Percentiles rank a stretch among this genome's conserved stretches.
phyloP scores from a whole-genome alignment of 1,140 invertebrate species.

The Temnothorax curvispinosus region DNA sequence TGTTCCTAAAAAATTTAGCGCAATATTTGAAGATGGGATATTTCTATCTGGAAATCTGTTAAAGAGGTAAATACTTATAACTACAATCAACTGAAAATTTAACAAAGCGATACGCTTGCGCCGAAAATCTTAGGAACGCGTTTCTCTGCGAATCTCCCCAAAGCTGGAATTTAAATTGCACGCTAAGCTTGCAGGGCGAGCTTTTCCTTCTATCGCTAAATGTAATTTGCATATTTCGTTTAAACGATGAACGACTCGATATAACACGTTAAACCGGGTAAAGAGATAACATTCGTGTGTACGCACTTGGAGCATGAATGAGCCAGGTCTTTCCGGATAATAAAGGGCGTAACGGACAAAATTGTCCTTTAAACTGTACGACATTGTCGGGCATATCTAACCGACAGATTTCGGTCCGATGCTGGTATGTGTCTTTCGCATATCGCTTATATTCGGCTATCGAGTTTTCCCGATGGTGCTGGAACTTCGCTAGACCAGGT shows the following conservation, averaged over 20 bases:
- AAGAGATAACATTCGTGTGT: constrained; percentile 53
- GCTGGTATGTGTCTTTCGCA: neutral
- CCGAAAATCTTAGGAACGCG: constrained; percentile 54
- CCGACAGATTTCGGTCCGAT: constrained; percentile 18
- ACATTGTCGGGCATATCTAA: constrained; percentile 27
- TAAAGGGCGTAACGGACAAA: constrained; percentile 28
- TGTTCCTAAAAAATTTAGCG: neutral
- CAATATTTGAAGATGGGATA: neutral
- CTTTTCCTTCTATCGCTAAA: constrained; percentile 44
- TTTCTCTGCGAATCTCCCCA: constrained; percentile 33
- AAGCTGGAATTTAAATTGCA: constrained; percentile 59
- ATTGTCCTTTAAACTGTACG: constrained; percentile 38
- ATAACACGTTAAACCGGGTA: constrained; percentile 56
- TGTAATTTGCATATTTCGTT: constrained; percentile 65
- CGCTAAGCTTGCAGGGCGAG: constrained; percentile 24
- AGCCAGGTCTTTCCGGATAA: constrained; percentile 29
- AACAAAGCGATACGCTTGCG: constrained; percentile 41
- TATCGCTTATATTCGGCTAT: constrained; percentile 59
- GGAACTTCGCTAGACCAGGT: constrained; percentile 67
- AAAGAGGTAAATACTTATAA: constrained; percentile 24
- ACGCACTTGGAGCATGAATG: constrained; percentile 28
- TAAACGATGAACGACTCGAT: constrained; percentile 53
- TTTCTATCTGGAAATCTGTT: neutral
- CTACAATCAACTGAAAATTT: constrained; percentile 1
- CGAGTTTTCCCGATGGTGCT: constrained; percentile 35